These are phyloP conservation scores for Notodromas monacha DNA, from an alignment of 2,888 invertebrate species.

Conservation along the genomic window DNA sequence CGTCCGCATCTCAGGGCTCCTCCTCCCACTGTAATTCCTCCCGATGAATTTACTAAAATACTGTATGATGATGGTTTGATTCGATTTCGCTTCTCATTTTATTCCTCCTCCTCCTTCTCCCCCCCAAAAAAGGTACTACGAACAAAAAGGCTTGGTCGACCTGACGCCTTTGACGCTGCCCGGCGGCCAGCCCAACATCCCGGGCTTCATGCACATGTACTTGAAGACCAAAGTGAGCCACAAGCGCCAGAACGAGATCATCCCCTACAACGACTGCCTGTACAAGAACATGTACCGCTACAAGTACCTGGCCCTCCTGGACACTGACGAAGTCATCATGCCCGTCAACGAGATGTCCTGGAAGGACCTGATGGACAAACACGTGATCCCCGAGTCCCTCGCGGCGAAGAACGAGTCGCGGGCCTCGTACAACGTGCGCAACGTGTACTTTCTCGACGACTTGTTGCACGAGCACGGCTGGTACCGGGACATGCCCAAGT, in stretches of 20 bases:
- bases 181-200: conserved; percentile 60
- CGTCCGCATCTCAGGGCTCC: too few species aligned
- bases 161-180: conserved; percentile 51
- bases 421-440: conserved; percentile 55
- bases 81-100: too few species aligned
- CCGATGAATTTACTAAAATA: too few species aligned
- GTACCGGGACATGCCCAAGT: conserved; percentile 33
- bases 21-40: too few species aligned
- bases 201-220: conserved; percentile 57
- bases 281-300: conserved; percentile 70
- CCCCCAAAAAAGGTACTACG: too few species aligned
- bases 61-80: too few species aligned
- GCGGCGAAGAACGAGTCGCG: conserved; percentile 30
- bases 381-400: conserved; percentile 18
- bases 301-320: conserved; percentile 57
- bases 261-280: conserved; percentile 82
- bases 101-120: too few species aligned
- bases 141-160: conserved; percentile 28
- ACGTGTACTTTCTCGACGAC: conserved; percentile 50
- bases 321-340: conserved; percentile 81
- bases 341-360: conserved; percentile 38
- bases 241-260: conserved; percentile 71
- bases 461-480: background rate
- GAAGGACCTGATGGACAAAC: conserved; percentile 37
- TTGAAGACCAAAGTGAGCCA: conserved; percentile 63